A percentile compares a stretch with the other conserved stretches of the same genome.
phyloP scores from a whole-genome alignment of 92 coral and sea anemone genomes.

The Muricea muricata region DNA sequence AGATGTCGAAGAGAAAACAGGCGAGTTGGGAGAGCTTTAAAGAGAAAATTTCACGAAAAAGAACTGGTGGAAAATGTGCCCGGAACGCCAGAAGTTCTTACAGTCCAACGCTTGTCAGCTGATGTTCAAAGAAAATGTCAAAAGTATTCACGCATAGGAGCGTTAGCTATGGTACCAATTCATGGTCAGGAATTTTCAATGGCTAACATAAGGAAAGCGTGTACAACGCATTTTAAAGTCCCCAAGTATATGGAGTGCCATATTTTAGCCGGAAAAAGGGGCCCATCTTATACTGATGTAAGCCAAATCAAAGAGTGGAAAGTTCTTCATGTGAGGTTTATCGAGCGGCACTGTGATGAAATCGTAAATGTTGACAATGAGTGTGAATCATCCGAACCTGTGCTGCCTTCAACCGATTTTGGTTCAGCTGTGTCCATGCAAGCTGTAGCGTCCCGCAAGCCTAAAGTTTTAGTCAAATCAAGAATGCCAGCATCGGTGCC shows the following conservation, averaged over 20 bases:
- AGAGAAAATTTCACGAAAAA: not conserved
- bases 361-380: not conserved
- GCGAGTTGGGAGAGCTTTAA: not conserved
- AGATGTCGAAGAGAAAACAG: not conserved
- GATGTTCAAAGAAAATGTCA: constrained; percentile 70
- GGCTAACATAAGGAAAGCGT: constrained; percentile 66
- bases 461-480: not conserved
- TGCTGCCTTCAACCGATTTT: not conserved
- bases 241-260: constrained; percentile 69
- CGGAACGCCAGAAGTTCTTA: not conserved
- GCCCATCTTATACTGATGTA: constrained; percentile 69
- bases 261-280: constrained; percentile 72
- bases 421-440: not conserved
- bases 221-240: constrained; percentile 64
- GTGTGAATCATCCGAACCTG: not conserved
- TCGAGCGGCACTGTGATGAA: constrained; percentile 11
- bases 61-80: not conserved
- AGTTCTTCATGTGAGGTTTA: constrained; percentile 68
- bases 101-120: constrained; percentile 61
- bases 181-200: constrained; percentile 60
- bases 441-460: not conserved
- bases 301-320: constrained; percentile 69
- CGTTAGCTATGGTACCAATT: constrained; percentile 67
- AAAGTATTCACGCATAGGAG: constrained; percentile 72
- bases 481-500: constrained; percentile 30